phyloP scores from a whole-genome alignment of 2,113 vertebrate genomes.

The Lagopus leucura region DNA sequence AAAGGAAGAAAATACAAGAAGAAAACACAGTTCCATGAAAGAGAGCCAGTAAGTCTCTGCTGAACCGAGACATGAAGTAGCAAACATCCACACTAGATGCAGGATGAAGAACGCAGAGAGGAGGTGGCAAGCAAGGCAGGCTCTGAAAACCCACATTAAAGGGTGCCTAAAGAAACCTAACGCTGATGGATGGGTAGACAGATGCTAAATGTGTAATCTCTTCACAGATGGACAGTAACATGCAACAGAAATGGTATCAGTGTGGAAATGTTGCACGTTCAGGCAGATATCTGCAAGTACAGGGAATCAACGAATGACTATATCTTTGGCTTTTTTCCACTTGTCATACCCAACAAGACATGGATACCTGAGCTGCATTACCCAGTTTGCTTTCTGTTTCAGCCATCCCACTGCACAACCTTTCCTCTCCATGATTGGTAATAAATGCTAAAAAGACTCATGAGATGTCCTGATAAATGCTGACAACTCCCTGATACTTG shows the following conservation, averaged over 20 bases:
- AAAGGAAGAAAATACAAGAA: neutral
- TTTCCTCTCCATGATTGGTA: neutral
- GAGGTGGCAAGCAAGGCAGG: conserved; percentile 14
- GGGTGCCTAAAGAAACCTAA: conserved; percentile 45
- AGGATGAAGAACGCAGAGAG: neutral
- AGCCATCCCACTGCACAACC: neutral
- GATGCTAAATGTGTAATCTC: conserved; percentile 59
- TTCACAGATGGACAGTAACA: conserved; percentile 60
- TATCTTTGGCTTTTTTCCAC: conserved; percentile 19
- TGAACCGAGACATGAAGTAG: neutral
- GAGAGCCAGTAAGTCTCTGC: neutral
- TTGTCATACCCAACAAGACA: conserved; percentile 1
- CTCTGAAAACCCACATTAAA: neutral
- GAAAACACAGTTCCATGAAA: neutral
- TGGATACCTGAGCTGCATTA: neutral
- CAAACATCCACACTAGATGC: neutral
- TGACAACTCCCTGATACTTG: neutral
- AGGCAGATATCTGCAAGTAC: conserved; percentile 27
- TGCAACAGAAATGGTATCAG: neutral
- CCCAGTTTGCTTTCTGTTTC: neutral
- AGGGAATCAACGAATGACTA: neutral
- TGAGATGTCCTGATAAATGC: neutral
- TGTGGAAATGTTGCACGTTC: conserved; percentile 13
- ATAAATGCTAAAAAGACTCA: neutral
- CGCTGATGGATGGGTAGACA: conserved; percentile 63